Conservation (phyloP, 2,113 vertebrate genomes). For the Zosterops pallidus region DNA sequence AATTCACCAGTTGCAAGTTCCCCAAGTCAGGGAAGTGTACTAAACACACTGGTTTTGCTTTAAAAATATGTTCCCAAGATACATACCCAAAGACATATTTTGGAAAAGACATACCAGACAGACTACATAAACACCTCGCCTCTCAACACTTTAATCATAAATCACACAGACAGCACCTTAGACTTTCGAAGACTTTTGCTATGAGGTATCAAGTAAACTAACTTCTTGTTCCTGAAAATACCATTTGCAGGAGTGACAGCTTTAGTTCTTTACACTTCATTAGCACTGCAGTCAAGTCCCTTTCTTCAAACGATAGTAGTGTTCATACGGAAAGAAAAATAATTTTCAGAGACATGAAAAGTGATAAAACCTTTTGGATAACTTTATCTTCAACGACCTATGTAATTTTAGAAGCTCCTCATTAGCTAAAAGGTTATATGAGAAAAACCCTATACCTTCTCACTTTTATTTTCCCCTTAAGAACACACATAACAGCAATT, state of each 20-base stretch:
- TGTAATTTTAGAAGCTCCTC: not conserved
- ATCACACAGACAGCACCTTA: constrained; percentile 1
- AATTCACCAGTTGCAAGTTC: not conserved
- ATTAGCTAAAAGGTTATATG: not conserved
- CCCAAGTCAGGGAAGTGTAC: not conserved
- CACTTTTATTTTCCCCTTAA: not conserved
- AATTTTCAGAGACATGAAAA: not conserved
- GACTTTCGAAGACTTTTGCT: constrained; percentile 19
- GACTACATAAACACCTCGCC: not conserved
- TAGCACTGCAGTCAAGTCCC: not conserved
- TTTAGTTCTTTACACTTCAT: constrained; percentile 6
- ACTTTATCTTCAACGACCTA: not conserved
- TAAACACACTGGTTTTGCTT: not conserved
- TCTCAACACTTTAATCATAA: not conserved
- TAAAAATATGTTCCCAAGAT: not conserved
- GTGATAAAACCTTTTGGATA: not conserved
- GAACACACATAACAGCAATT: not conserved
- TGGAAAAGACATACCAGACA: not conserved
- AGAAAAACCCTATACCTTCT: not conserved
- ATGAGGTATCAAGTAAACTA: constrained; percentile 13
- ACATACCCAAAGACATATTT: not conserved
- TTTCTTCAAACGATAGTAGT: constrained; percentile 23
- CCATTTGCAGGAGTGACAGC: constrained; percentile 8
- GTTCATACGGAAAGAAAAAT: not conserved
- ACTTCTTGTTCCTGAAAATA: constrained; percentile 40